Evolutionary conservation across 2,888 invertebrate genomes (phyloP).

Genomic region (Apodemia hepburni): DNA sequence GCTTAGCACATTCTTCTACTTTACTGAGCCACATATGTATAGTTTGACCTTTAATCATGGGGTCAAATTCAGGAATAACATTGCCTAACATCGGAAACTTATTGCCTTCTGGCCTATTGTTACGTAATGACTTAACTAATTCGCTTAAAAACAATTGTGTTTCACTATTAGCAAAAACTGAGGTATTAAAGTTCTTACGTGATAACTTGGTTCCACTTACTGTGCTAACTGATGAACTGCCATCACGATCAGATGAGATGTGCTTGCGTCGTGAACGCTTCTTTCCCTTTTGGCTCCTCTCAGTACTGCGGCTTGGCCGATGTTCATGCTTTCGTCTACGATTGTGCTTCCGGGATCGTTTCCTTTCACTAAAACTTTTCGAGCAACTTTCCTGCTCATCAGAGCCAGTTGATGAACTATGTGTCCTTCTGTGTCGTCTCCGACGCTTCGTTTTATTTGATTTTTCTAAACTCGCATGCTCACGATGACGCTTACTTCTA

Average conservation of each 20-base stretch:
- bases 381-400: neutral
- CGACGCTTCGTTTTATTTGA: neutral
- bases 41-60: conserved; percentile 28
- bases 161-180: neutral
- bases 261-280: neutral
- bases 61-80: conserved; percentile 32
- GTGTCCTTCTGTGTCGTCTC: neutral
- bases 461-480: neutral
- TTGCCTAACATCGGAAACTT: conserved; percentile 25
- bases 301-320: neutral
- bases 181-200: neutral
- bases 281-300: neutral
- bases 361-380: neutral
- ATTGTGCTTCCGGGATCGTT: neutral
- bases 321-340: neutral
- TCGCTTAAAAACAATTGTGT: neutral
- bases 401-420: neutral
- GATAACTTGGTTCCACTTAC: neutral
- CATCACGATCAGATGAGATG: neutral
- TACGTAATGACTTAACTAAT: neutral
- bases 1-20: conserved; percentile 32
- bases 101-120: conserved; percentile 10
- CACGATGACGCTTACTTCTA: neutral
- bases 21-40: conserved; percentile 30
- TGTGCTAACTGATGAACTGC: neutral